Base-by-base conservation (phyloP, 2,888 invertebrate species). In the Stramonita haemastoma region DNA sequence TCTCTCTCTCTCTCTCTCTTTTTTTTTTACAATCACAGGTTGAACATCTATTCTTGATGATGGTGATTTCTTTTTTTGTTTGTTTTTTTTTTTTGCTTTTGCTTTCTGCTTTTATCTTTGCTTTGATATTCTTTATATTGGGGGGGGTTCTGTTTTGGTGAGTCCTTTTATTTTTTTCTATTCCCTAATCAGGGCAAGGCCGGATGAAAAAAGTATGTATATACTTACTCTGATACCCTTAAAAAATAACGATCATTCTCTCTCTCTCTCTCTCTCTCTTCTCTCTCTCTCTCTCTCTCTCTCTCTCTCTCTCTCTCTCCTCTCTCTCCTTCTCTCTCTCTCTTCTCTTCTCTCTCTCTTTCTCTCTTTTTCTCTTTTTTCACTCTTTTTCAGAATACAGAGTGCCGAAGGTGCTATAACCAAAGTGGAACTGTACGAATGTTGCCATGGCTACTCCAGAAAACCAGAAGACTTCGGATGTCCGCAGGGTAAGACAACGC, bases 401-500 rank as follows among this genome's bases (percentile, higher is more conserved):
- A 96, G 97, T 93, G 96, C 97, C 93, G 97, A 97, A 34, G 96
- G 97, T 73, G 97, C 97, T 92, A 97, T 97, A 95, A 97, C 97
- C 2, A 96, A 97, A 92, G 97, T 97, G 26, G 97, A 97, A 87
- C 97, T 97, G 34, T 97, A 97, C 92, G 97, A 97, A 94, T 98
- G 97, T 95, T 98, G 97, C 95, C 97, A 97, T 94, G 97, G 97
- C 77, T 97, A 96, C 95, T 91, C 93, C 89, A 96, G 97, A 87
- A 94, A 94, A 79, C 90, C 95, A 79, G 95, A 95, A n/a, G 95
- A 96, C 89, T 95, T 95, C 88, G 96, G 96, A 70, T 97, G 97
- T 92, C 96, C 95, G 81, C 93, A 94, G 93, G 95, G 96, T 96
- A 94, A 92, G 90, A 22, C 34, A 46, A 46, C 46, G 2, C 46